Base-by-base conservation (phyloP, 2,797 vertebrate species). In the Brotogeris chrysoptera region DNA sequence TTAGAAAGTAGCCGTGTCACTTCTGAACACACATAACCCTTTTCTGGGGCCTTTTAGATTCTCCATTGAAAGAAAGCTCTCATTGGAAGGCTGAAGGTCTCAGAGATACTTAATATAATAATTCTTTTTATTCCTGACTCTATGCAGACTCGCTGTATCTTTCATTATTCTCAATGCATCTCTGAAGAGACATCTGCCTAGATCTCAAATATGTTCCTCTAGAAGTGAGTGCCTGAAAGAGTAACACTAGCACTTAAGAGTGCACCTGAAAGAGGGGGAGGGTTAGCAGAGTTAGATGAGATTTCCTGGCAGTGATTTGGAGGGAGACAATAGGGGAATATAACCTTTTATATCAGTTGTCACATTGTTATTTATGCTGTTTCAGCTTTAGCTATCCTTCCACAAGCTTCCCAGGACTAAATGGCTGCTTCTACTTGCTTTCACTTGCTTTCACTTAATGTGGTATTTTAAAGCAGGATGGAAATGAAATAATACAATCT, bases 401-500 rank as follows among this genome's bases (percentile, higher is more conserved):
- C 69, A 87, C 57, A 69, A 57, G 66, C 25, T 80, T 92, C 46
- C 30, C 66, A 84, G 61, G 30, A 71, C 16, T 53, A 63, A 88
- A 65, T 34, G 93, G 32, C 49, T 90, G 78, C 55, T 91, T 59
- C 70, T 88, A 32, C 57, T 95, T 93, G 21, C 63, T 60, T 85
- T 89, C 27, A 32, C 57, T 95, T 93, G 21, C 63, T 60, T 85
- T 89, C 24, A 43, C 39, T 47, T 64, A 61, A 70, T 30, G 57
- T 73, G 55, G 32, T 78, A 73, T 83, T 70, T 86, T 91, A 92
- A 96, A 95, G 80, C 24, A 71, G 68, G 71, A 80, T 77, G 61
- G 65, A 93, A 96, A 93, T 93, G 65, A 95, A 95, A 86, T 84
- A 55, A 93, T 73, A 52, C 52, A 83, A 68, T 57, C 57, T 84